phyloP scores from a whole-genome alignment of 2,113 vertebrate genomes.

The Mirounga angustirostris region DNA sequence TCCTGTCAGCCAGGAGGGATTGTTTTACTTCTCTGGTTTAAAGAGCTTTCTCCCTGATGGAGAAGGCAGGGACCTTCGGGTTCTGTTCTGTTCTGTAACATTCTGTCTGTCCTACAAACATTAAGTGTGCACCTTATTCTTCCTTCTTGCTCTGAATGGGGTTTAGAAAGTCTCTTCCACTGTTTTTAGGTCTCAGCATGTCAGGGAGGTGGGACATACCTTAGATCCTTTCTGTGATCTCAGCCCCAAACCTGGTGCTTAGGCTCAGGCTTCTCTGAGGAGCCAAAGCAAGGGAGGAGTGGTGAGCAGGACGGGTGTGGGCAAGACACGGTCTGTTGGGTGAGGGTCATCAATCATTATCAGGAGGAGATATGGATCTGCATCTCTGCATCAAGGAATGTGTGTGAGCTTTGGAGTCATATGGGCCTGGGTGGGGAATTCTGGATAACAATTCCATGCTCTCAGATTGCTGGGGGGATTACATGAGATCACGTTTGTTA shows the following conservation, averaged over 20 bases:
- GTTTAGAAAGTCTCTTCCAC: not conserved
- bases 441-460: constrained; percentile 1
- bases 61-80: not conserved
- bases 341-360: not conserved
- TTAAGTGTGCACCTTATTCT: not conserved
- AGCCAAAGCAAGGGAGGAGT: not conserved
- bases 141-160: not conserved
- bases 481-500: constrained; percentile 45
- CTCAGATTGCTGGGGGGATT: constrained; percentile 5
- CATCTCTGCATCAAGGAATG: not conserved
- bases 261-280: not conserved
- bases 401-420: not conserved
- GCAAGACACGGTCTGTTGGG: not conserved
- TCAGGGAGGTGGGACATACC: not conserved
- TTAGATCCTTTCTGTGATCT: not conserved
- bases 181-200: not conserved
- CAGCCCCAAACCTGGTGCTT: not conserved
- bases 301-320: not conserved
- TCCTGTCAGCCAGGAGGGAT: not conserved
- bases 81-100: not conserved
- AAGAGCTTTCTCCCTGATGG: not conserved
- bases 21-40: not conserved
- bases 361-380: not conserved
- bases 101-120: not conserved
- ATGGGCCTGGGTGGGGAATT: not conserved